Conservation (phyloP, 2,888 invertebrate species). For the Spodoptera exigua region DNA sequence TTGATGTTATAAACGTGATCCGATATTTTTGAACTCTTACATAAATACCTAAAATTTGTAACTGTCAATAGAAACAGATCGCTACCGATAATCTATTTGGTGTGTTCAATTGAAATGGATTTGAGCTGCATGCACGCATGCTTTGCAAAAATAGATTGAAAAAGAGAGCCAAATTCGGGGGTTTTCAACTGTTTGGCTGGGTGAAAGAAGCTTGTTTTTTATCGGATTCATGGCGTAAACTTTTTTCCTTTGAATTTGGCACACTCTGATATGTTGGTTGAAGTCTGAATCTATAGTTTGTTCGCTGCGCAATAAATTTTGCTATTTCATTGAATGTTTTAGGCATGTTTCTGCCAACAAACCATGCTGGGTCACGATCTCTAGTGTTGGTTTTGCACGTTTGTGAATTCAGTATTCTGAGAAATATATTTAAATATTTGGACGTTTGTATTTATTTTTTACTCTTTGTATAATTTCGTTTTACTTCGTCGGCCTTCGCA, state of each 20-base stretch:
- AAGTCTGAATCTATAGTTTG: constrained; percentile 28
- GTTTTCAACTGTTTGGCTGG: constrained; percentile 30
- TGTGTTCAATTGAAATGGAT: constrained; percentile 44
- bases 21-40: too few species aligned
- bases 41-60: neutral
- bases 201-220: constrained; percentile 30
- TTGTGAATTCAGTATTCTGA: constrained; percentile 30
- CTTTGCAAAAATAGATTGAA: constrained; percentile 34
- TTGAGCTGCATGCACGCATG: constrained; percentile 25
- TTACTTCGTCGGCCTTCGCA: constrained; percentile 14
- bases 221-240: constrained; percentile 19
- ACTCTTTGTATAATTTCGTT: constrained; percentile 24
- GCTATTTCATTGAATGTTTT: constrained; percentile 27
- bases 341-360: constrained; percentile 16
- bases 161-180: constrained; percentile 18
- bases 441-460: neutral
- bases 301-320: constrained; percentile 37
- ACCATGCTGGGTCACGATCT: constrained; percentile 19
- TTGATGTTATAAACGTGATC: too few species aligned
- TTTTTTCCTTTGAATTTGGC: constrained; percentile 47
- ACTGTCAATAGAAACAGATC: constrained; percentile 23
- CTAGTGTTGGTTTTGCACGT: constrained; percentile 23
- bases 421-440: constrained; percentile 34
- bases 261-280: constrained; percentile 39
- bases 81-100: constrained; percentile 22